phyloP scores from a whole-genome alignment of 2,113 vertebrate species.

The Misgurnus anguillicaudatus region DNA sequence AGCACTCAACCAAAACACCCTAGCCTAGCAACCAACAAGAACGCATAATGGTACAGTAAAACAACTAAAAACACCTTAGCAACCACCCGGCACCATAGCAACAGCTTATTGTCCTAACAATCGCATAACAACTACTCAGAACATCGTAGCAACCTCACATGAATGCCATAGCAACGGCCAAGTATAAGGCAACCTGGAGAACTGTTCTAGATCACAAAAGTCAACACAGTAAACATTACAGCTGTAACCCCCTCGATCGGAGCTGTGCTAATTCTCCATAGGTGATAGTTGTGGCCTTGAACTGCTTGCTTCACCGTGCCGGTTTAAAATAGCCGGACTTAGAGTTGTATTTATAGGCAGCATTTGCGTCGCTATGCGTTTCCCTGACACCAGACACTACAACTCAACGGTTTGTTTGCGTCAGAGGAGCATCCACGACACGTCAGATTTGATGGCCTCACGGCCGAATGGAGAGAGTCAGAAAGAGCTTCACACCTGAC shows the following conservation, averaged over 20 bases:
- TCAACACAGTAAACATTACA: neutral
- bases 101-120: no score
- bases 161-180: neutral
- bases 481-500: slow-evolving; percentile 82
- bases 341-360: slow-evolving; percentile 80
- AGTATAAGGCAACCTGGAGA: neutral
- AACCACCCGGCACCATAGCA: no score
- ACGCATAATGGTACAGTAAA: no score
- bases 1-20: no score
- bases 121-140: no score
- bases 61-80: no score
- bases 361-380: slow-evolving; percentile 83
- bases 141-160: no score
- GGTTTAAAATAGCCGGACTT: slow-evolving; percentile 68
- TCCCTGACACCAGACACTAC: slow-evolving; percentile 84
- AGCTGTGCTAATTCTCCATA: neutral
- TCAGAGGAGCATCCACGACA: slow-evolving; percentile 89
- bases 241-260: neutral
- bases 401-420: slow-evolving; percentile 86
- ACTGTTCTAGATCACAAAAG: neutral
- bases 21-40: no score
- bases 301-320: slow-evolving; percentile 49
- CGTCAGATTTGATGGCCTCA: slow-evolving; percentile 83
- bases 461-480: slow-evolving; percentile 74
- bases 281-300: slow-evolving; percentile 52